phyloP scores from a whole-genome alignment of 2,888 invertebrate genomes.

The Acronicta aceris region DNA sequence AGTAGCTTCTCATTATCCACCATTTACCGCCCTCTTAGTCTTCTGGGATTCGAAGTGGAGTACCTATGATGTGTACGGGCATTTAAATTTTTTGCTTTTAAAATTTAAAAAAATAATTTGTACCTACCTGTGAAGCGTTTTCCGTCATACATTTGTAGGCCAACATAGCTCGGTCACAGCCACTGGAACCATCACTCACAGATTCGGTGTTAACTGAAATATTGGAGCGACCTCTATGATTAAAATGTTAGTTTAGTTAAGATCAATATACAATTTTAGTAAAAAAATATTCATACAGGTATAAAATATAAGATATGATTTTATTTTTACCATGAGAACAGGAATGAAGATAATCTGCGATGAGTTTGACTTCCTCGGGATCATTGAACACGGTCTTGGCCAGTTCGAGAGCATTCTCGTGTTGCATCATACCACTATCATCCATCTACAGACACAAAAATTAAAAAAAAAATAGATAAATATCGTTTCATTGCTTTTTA shows the following conservation, averaged over 20 bases:
- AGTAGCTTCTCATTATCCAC: too few relatives aligned
- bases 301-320: too few relatives aligned
- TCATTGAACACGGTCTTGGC: constrained; percentile 75
- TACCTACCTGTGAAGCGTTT: constrained; percentile 82
- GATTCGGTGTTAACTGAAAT: constrained; percentile 75
- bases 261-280: too few relatives aligned
- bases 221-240: not conserved
- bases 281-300: too few relatives aligned
- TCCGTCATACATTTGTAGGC: constrained; percentile 78
- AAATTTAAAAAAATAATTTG: not conserved
- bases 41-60: too few relatives aligned
- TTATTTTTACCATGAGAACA: constrained; percentile 70
- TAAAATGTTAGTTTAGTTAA: too few relatives aligned
- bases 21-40: too few relatives aligned
- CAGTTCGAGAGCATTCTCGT: constrained; percentile 72
- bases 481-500: too few relatives aligned
- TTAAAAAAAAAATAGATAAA: too few relatives aligned
- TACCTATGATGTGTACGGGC: too few relatives aligned
- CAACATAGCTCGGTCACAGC: constrained; percentile 79
- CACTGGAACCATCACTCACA: constrained; percentile 79
- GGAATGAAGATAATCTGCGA: constrained; percentile 76
- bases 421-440: constrained; percentile 73
- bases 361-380: constrained; percentile 73
- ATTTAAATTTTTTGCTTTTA: too few relatives aligned
- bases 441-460: constrained; percentile 69